A percentile compares a stretch with the other conserved stretches of the same genome.
Conservation (phyloP, 2,888 invertebrate species). For the Papilio gigon region DNA sequence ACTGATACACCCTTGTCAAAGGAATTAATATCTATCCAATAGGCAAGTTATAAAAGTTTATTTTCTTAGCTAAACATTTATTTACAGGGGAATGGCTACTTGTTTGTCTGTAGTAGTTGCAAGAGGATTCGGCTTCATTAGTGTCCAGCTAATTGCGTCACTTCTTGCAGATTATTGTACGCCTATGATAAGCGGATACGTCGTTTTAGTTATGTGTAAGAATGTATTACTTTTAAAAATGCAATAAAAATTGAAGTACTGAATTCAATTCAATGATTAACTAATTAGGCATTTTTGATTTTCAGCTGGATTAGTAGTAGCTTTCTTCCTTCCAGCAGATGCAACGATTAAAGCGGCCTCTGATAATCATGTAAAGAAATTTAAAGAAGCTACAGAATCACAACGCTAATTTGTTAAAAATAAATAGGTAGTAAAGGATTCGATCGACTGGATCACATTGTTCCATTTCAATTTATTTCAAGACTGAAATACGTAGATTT, state of each 20-base stretch:
- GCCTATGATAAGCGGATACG: constrained; percentile 63
- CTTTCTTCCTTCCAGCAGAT: constrained; percentile 62
- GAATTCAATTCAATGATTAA: neutral
- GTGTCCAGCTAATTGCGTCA: constrained; percentile 67
- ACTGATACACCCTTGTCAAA: neutral
- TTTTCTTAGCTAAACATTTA: constrained; percentile 21
- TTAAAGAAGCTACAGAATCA: constrained; percentile 11
- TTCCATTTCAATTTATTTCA: neutral
- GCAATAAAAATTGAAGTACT: neutral
- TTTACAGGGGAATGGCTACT: constrained; percentile 70
- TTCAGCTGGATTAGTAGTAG: constrained; percentile 64
- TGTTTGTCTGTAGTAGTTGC: constrained; percentile 71
- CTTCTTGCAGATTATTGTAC: constrained; percentile 62
- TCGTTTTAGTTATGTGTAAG: constrained; percentile 62
- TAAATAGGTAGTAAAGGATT: neutral
- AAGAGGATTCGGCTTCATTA: constrained; percentile 70
- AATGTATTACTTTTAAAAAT: neutral
- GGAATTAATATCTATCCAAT: neutral
- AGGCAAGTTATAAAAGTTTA: constrained; percentile 30
- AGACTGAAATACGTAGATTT: neutral
- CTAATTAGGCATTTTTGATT: constrained; percentile 47
- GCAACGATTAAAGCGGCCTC: constrained; percentile 16
- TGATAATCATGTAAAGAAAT: constrained; percentile 1
- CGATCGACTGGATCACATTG: neutral
- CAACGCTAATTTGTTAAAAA: constrained; percentile 1